phyloP scores from a whole-genome alignment of 2,797 vertebrate species.

The Urophycis tenuis region DNA sequence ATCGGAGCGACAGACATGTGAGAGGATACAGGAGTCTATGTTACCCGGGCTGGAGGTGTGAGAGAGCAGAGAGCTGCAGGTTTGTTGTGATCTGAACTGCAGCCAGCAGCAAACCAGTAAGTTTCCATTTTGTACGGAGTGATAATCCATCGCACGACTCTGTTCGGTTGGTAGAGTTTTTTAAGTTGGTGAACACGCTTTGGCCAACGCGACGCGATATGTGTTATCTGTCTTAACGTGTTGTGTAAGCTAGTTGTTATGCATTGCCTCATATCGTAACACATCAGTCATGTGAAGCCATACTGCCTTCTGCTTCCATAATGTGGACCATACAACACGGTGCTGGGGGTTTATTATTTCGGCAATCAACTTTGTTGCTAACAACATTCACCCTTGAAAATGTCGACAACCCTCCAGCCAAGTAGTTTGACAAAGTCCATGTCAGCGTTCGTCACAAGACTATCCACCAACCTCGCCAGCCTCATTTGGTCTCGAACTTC shows the following conservation, averaged over 20 bases:
- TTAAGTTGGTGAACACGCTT: neutral
- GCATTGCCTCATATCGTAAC: slow-evolving; percentile 4
- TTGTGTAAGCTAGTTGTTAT: neutral
- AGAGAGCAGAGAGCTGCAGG: slow-evolving; percentile 34
- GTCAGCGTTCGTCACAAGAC: neutral
- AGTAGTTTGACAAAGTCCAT: neutral
- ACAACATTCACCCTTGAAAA: neutral
- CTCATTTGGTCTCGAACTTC: neutral
- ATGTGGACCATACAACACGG: neutral
- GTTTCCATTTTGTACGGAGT: slow-evolving; percentile 15
- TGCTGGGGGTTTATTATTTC: neutral
- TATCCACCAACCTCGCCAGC: neutral
- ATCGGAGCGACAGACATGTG: slow-evolving; percentile 59
- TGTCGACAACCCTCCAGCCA: neutral
- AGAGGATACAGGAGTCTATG: slow-evolving; percentile 38
- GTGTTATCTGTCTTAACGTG: neutral
- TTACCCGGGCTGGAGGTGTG: slow-evolving; percentile 46
- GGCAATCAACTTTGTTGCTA: neutral
- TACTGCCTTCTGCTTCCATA: neutral
- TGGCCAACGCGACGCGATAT: neutral
- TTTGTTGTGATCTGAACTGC: slow-evolving; percentile 64
- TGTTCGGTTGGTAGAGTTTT: neutral
- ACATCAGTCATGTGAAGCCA: slow-evolving; percentile 18
- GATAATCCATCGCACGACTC: neutral
- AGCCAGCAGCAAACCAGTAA: slow-evolving; percentile 48